Evolutionary conservation across 2,113 vertebrate species (phyloP).

Genomic region (Psilopsiagon aurifrons): DNA sequence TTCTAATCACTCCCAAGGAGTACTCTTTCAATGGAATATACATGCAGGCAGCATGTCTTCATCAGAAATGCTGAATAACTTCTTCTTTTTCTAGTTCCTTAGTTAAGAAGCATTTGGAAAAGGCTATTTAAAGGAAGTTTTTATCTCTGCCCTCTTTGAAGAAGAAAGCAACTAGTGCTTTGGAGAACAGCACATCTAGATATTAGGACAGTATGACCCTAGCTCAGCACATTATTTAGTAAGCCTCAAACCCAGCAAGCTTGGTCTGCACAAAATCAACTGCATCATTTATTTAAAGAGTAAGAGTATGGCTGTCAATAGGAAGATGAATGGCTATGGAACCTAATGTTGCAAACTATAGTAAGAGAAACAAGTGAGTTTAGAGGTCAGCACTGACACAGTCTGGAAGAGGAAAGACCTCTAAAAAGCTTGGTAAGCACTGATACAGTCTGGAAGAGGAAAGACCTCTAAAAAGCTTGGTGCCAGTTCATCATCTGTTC

Average conservation of each 20-base stretch:
- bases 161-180: neutral
- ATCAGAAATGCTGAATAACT: neutral
- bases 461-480: neutral
- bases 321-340: neutral
- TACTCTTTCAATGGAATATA: neutral
- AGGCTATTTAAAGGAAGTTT: neutral
- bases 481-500: neutral
- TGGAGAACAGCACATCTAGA: neutral
- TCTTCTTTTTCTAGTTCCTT: neutral
- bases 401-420: neutral
- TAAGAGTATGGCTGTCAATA: slow-evolving; percentile 10
- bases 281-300: slow-evolving; percentile 30
- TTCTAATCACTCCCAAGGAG: neutral
- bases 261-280: neutral
- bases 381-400: neutral
- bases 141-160: neutral
- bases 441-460: neutral
- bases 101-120: neutral
- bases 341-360: neutral
- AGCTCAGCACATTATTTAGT: slow-evolving; percentile 1
- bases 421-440: neutral
- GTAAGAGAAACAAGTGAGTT: neutral
- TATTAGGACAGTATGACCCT: neutral
- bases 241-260: neutral
- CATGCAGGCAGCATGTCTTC: neutral